Percentiles rank a stretch among this genome's conserved stretches.
Conservation (phyloP, 2,888 invertebrate species). For the Kryphioiulus occultus region DNA sequence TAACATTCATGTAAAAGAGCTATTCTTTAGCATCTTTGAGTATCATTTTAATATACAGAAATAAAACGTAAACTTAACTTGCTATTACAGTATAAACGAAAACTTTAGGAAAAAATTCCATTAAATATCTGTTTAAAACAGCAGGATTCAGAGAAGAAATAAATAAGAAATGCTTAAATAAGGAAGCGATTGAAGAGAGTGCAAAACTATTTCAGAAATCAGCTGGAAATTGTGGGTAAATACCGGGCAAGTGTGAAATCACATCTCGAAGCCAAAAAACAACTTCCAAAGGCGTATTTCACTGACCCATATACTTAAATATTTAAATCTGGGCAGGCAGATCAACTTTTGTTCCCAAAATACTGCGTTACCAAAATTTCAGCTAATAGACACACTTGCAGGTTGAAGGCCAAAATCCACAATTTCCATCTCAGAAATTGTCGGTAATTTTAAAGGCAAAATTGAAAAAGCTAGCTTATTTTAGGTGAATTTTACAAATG, state of each 20-base stretch:
- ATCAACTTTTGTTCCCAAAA: neutral
- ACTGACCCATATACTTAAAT: neutral
- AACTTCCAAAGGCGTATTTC: neutral
- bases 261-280: neutral
- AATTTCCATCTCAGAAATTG: neutral
- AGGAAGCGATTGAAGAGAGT: neutral
- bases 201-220: neutral
- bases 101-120: neutral
- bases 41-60: too few species aligned
- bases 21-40: too few species aligned
- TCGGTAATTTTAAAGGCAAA: neutral
- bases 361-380: neutral
- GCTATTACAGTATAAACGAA: neutral
- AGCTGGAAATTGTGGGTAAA: neutral
- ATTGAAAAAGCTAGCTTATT: neutral
- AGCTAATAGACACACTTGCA: neutral
- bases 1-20: too few species aligned
- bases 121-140: too few species aligned
- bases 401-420: neutral
- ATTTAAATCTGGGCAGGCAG: neutral
- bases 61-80: neutral
- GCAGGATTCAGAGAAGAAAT: too few species aligned
- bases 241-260: slow-evolving; percentile 2
- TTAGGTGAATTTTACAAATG: neutral
- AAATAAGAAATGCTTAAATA: neutral